Base-by-base conservation (phyloP, 2,113 vertebrate species). In the Catharus bicknelli region DNA sequence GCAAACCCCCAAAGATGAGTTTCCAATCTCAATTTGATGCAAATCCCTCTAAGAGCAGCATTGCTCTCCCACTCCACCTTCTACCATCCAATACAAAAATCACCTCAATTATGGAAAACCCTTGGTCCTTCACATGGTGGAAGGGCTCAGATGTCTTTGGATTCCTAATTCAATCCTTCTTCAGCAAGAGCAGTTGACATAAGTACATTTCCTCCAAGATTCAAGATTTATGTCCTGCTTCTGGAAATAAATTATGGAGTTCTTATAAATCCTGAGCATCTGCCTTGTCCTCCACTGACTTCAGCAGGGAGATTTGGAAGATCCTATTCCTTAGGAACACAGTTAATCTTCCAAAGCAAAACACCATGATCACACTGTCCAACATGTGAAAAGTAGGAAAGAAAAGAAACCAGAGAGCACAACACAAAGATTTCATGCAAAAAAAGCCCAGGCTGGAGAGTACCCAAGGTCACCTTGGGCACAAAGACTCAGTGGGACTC, bases 91-190 rank as follows among this genome's bases (percentile, higher is more conserved):
- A 77, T 20, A 51, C 22, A 26, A 53, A 36, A 26, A 78, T 20
- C 36, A 10, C 22, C 13, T 47, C 67, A 34, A 16, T 30, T 50
- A 21, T 9, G 17, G 50, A 23, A 40, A 40, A 51, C 23, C 2
- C 4, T 20, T 8, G 34, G 32, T 8, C 75, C 70, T 26, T 45
- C 47, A 50, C 4, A 77, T 22, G 25, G 27, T 11, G 5, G n/a
- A 45, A 68, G 30, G 12, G 20, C 34, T 83, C 67, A 32, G 22
- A 6, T 0, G 0, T 7, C 70, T 77, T 25, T 1, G 0, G 13
- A 79, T 7, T 34, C 9, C 48, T 58, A 78, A 77, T 25, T 59
- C 48, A 64, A 57, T 5, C 47, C 29, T 61, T 7, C 48, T 58
- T 83, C 27, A 40, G 16, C 58, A 94, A 55, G 7, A 26, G 17